phyloP scores from a whole-genome alignment of 2,797 vertebrate species.

The Calcarius lapponicus region DNA sequence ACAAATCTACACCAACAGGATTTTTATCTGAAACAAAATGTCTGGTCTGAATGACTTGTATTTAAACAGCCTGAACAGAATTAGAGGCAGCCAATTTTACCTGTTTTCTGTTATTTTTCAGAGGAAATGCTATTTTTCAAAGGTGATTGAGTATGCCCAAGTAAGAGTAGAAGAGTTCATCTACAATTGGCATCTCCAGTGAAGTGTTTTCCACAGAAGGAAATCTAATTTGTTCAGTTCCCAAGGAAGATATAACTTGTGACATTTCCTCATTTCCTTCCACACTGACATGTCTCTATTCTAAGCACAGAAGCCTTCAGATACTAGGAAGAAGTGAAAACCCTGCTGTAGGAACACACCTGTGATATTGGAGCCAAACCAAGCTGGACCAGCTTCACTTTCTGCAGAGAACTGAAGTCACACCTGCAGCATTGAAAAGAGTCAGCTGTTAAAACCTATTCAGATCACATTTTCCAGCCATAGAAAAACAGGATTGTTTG shows the following conservation, averaged over 20 bases:
- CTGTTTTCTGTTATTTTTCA: not conserved
- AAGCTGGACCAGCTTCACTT: not conserved
- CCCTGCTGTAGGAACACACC: slow-evolving; percentile 57
- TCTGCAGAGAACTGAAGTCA: not conserved
- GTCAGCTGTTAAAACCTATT: not conserved
- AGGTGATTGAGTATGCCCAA: not conserved
- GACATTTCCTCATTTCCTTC: not conserved
- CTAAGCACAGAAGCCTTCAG: not conserved
- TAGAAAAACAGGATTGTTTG: not conserved
- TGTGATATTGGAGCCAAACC: slow-evolving; percentile 17
- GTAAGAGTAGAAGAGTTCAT: not conserved
- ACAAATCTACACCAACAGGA: not conserved
- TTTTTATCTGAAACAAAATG: not conserved
- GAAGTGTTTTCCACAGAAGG: not conserved
- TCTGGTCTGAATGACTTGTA: not conserved
- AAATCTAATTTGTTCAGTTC: not conserved
- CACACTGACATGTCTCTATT: not conserved
- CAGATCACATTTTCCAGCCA: not conserved
- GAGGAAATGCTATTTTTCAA: not conserved
- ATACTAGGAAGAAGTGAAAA: not conserved
- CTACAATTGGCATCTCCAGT: not conserved
- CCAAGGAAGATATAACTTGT: not conserved
- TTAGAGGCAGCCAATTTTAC: not conserved
- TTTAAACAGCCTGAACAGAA: not conserved
- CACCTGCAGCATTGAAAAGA: slow-evolving; percentile 33